Evolutionary conservation across 2,797 vertebrate species (phyloP), one percentile per base, ranked within the genome.

Genomic region (Gephyroberyx darwinii): DNA sequence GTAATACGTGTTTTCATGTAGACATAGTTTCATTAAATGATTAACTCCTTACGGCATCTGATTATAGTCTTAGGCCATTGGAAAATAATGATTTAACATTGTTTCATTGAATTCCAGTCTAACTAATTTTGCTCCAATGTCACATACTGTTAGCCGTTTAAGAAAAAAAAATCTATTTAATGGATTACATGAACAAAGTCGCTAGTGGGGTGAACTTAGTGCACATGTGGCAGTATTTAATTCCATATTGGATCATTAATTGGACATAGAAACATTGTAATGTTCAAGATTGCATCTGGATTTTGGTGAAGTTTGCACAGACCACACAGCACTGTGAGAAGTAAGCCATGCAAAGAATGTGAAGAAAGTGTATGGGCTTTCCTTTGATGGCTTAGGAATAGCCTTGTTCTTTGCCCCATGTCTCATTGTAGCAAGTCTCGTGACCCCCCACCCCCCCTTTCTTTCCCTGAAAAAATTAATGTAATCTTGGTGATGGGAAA

Each of bases 331-430:
- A 17, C 19, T 65, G 31, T 12, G 10, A 77, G 83, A 85, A 76
- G 31, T 4, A 65, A 82, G 74, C 74, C 77, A 74, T 61, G 30
- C 80, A 48, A 89, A 83, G 86, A 86, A 86, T 89, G 78, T 79
- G 52, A 81, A 78, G 61, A 81, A 82, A 80, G 72, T 43, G 78
- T 52, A 72, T 69, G 62, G 57, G 71, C 69, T 86, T 90, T 82
- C 35, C 74, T 91, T 87, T 89, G 82, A 86, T 84, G 77, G 75
- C 69, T 86, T 78, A 26, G 26, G 26, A 26, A 4, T 26, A 85
- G 70, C 77, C 76, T 78, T 66, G 71, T 75, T 90, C 80, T 86
- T 74, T 81, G 72, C 74, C 66, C 79, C 31, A 6, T 71, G 4
- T 45, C 55, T 75, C 60, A 80, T 88, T 86, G 81, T 53, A 51